These are phyloP conservation scores for Acrossocheilus fasciatus DNA, from an alignment of 2,797 vertebrate species.

Conservation along the genomic window DNA sequence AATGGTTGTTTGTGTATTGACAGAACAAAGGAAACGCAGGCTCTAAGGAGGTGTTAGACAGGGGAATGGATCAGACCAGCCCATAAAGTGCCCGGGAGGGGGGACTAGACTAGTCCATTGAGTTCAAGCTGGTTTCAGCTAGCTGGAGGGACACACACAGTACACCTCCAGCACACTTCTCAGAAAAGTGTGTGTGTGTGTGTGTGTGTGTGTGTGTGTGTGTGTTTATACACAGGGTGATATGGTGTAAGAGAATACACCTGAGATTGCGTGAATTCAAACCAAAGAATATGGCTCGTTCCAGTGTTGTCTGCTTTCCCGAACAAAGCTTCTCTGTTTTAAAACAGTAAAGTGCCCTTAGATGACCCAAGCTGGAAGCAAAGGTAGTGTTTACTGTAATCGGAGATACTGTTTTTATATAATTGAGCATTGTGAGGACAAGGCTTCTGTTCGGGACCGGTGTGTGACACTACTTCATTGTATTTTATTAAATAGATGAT, in stretches of 20 bases:
- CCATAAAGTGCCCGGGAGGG: conserved; percentile 84
- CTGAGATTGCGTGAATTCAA: conserved; percentile 48
- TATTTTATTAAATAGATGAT: conserved; percentile 38
- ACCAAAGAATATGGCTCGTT: conserved; percentile 30
- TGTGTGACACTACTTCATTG: conserved; percentile 40
- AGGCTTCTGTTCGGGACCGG: conserved; percentile 44
- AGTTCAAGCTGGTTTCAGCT: conserved; percentile 81
- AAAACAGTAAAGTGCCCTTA: conserved; percentile 44
- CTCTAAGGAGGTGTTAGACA: conserved; percentile 88
- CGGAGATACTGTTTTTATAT: conserved; percentile 46
- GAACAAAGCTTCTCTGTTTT: conserved; percentile 52
- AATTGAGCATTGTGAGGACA: conserved; percentile 47
- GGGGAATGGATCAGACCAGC: conserved; percentile 83
- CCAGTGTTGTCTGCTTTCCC: conserved; percentile 36
- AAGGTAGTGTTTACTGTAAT: conserved; percentile 54
- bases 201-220: conserved; percentile 3
- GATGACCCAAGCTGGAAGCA: conserved; percentile 41
- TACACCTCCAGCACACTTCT: conserved; percentile 48
- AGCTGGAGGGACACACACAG: conserved; percentile 64
- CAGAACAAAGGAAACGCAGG: conserved; percentile 84
- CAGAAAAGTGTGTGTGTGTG: neutral
- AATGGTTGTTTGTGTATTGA: conserved; percentile 89
- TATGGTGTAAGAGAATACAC: conserved; percentile 36
- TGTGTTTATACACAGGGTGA: conserved; percentile 20
- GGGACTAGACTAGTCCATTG: conserved; percentile 76